A percentile compares a stretch with the other conserved stretches of the same genome.
phyloP scores from a whole-genome alignment of 2,888 invertebrate species.

The Phyllotreta cruciferae region DNA sequence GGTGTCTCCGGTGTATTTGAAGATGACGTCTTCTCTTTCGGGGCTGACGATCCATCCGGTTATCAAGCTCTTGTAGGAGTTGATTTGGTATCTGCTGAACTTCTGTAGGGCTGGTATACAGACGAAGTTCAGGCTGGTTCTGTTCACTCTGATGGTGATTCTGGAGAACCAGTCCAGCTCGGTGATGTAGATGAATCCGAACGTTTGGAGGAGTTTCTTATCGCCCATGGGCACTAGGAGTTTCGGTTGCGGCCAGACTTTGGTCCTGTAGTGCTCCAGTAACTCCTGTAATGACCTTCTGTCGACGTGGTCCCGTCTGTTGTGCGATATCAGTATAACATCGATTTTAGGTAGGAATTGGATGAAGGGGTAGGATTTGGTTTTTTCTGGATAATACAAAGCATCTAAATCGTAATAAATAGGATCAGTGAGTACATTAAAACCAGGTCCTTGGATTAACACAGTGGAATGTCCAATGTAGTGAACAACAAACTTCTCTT shows the following conservation, averaged over 20 bases:
- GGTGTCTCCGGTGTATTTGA: conserved; percentile 9
- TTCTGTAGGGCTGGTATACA: conserved; percentile 10
- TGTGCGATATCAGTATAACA: conserved; percentile 10
- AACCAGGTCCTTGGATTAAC: conserved; percentile 8
- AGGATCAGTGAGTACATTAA: conserved; percentile 12
- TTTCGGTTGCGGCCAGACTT: conserved; percentile 6
- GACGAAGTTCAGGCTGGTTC: background rate
- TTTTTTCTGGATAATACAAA: conserved; percentile 17
- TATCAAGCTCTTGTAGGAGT: conserved; percentile 7
- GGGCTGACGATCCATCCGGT: conserved; percentile 12
- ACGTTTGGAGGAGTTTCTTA: conserved; percentile 12
- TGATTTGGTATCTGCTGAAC: conserved; percentile 4
- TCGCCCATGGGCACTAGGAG: conserved; percentile 11
- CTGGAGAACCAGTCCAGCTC: conserved; percentile 9
- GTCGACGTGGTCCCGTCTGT: conserved; percentile 7
- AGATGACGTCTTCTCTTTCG: conserved; percentile 8
- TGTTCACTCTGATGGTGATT: background rate
- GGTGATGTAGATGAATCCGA: conserved; percentile 8
- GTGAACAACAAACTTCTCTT: conserved; percentile 4
- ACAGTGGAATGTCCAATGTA: conserved; percentile 10
- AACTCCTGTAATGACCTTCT: conserved; percentile 11
- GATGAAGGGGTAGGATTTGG: conserved; percentile 11
- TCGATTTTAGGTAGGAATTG: conserved; percentile 6
- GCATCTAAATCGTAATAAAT: conserved; percentile 7
- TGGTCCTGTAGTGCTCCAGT: conserved; percentile 3